Percentiles rank a stretch among this genome's conserved stretches.
Evolutionary conservation across 2,113 vertebrate species (phyloP).

Genomic region (Boleophthalmus pectinirostris): DNA sequence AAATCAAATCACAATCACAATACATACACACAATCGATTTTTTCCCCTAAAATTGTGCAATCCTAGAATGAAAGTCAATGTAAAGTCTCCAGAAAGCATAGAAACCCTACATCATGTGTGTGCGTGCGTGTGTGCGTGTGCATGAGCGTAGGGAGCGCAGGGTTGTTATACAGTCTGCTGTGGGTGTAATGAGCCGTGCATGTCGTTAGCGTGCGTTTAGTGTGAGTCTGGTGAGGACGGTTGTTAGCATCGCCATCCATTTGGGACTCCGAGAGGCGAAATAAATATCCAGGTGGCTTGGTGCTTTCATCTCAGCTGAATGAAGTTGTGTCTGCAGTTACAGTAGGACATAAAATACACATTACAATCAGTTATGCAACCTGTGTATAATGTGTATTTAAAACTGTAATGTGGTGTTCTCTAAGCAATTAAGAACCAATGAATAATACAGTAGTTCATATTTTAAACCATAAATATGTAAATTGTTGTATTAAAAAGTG

Average conservation of each 20-base stretch:
- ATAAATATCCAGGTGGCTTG: slow-evolving; percentile 13
- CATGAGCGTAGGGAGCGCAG: slow-evolving; percentile 46
- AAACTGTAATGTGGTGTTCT: too few species aligned
- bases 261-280: slow-evolving; percentile 43
- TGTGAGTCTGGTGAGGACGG: slow-evolving; percentile 52
- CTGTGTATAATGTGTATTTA: neutral
- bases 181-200: slow-evolving; percentile 69
- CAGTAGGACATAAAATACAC: neutral
- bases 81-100: neutral
- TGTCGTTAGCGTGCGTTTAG: slow-evolving; percentile 66
- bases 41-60: too few species aligned
- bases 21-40: too few species aligned
- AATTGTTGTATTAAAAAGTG: too few species aligned
- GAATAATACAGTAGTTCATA: too few species aligned
- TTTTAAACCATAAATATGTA: too few species aligned
- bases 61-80: too few species aligned
- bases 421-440: too few species aligned
- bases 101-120: neutral
- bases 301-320: slow-evolving; percentile 9
- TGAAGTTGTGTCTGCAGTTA: neutral
- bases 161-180: slow-evolving; percentile 63
- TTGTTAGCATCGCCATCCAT: slow-evolving; percentile 58
- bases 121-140: slow-evolving; percentile 9
- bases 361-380: slow-evolving; percentile 1
- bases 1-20: too few species aligned